These are phyloP conservation scores for Pomatostomus ruficeps DNA, from an alignment of 2,113 vertebrate species.

Conservation along the genomic window DNA sequence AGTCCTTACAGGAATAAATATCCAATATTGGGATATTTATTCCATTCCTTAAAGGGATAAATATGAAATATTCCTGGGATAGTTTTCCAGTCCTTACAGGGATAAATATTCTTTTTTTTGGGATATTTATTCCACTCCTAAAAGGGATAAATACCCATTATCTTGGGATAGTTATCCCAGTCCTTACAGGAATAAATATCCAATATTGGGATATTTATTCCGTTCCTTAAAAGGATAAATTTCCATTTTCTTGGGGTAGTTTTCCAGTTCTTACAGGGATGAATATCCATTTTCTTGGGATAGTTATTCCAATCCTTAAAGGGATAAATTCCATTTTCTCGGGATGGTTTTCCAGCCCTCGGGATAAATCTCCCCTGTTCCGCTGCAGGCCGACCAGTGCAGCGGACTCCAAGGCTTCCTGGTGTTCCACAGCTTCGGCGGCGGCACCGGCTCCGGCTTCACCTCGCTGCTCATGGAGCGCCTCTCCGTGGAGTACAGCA, in stretches of 20 bases:
- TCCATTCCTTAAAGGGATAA: not conserved
- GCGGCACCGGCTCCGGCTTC: conserved; percentile 62
- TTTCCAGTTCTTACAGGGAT: not conserved
- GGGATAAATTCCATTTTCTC: not conserved
- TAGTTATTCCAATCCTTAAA: not conserved
- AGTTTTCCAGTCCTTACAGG: not conserved
- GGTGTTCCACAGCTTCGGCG: conserved; percentile 67
- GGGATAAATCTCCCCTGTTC: not conserved
- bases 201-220: not conserved
- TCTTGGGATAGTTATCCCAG: not conserved
- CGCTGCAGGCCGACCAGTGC: conserved; percentile 63
- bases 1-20: not conserved
- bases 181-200: not conserved
- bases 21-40: not conserved
- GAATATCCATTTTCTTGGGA: not conserved
- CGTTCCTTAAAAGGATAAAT: not conserved
- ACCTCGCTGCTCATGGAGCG: conserved; percentile 66
- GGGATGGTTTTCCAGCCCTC: not conserved
- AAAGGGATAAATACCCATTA: not conserved
- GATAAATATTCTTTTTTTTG: not conserved
- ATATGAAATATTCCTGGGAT: not conserved
- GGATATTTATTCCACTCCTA: not conserved
- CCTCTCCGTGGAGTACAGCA: conserved; percentile 67
- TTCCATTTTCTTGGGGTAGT: not conserved
- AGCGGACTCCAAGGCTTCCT: conserved; percentile 67